phyloP scores from a whole-genome alignment of 1,140 invertebrate genomes.

The Nephotettix cincticeps region DNA sequence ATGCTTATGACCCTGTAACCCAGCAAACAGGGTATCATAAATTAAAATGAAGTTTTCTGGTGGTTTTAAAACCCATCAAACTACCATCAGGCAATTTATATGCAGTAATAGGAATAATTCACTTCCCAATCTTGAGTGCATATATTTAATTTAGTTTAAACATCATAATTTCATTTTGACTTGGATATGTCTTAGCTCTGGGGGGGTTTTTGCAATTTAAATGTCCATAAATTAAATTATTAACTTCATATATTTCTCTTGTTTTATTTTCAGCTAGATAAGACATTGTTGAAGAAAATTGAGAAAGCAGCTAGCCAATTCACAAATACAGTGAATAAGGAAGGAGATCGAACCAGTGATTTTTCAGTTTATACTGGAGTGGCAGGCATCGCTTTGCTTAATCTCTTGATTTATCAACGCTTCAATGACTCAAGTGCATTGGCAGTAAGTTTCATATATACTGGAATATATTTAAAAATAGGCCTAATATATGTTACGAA shows the following conservation, averaged over 20 bases:
- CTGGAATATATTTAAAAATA: too few species aligned
- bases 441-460: too few species aligned
- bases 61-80: too few species aligned
- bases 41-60: too few species aligned
- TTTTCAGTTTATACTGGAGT: conserved; percentile 31
- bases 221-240: neutral
- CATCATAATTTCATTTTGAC: neutral
- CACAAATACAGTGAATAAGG: neutral
- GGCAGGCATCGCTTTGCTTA: conserved; percentile 30
- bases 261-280: conserved; percentile 1
- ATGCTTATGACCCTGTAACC: too few species aligned
- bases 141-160: neutral
- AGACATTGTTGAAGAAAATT: neutral
- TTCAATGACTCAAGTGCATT: conserved; percentile 5
- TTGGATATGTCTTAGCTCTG: neutral
- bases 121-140: neutral
- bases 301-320: neutral
- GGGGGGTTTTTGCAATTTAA: neutral
- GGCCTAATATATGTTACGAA: too few species aligned
- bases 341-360: conserved; percentile 72
- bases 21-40: too few species aligned
- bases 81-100: too few species aligned
- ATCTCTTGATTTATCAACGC: conserved; percentile 15
- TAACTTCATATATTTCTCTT: neutral
- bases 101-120: neutral